Conservation (phyloP, 2,113 vertebrate genomes). For the Mungos mungo region DNA sequence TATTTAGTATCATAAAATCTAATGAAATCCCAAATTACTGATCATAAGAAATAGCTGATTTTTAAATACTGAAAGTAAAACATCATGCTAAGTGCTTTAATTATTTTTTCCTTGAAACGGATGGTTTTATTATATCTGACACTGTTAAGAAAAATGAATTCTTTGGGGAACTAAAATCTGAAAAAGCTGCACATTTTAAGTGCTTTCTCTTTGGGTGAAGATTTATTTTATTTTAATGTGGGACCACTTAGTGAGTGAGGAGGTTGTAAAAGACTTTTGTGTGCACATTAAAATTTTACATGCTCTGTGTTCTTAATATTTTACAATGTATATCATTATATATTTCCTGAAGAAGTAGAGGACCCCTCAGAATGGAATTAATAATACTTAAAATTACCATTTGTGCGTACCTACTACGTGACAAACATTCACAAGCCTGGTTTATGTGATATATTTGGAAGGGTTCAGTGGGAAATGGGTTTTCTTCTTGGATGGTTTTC, state of each 20-base stretch:
- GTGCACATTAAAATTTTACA: constrained; percentile 78
- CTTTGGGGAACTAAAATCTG: constrained; percentile 64
- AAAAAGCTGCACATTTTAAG: constrained; percentile 60
- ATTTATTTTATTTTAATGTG: constrained; percentile 83
- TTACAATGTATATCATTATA: constrained; percentile 67
- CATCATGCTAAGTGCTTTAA: constrained; percentile 64
- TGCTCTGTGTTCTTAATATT: constrained; percentile 78
- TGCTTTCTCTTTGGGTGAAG: constrained; percentile 66
- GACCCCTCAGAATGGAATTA: constrained; percentile 1
- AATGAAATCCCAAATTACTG: constrained; percentile 73
- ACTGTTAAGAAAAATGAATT: constrained; percentile 70
- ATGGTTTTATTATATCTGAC: constrained; percentile 74
- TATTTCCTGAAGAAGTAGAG: constrained; percentile 58
- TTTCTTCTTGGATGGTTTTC: not conserved
- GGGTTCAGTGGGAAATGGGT: not conserved
- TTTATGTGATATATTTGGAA: not conserved
- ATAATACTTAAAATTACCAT: not conserved
- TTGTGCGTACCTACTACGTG: not conserved
- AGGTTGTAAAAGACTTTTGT: constrained; percentile 78
- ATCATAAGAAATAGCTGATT: constrained; percentile 70
- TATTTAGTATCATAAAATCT: constrained; percentile 67
- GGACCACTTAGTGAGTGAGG: constrained; percentile 77
- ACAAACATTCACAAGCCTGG: not conserved
- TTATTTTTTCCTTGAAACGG: constrained; percentile 67
- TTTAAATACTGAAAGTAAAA: constrained; percentile 73